A percentile compares a stretch with the other conserved stretches of the same genome.
These are phyloP conservation scores for Ranitomeya variabilis DNA, from an alignment of 2,113 vertebrate genomes.

Conservation along the genomic window DNA sequence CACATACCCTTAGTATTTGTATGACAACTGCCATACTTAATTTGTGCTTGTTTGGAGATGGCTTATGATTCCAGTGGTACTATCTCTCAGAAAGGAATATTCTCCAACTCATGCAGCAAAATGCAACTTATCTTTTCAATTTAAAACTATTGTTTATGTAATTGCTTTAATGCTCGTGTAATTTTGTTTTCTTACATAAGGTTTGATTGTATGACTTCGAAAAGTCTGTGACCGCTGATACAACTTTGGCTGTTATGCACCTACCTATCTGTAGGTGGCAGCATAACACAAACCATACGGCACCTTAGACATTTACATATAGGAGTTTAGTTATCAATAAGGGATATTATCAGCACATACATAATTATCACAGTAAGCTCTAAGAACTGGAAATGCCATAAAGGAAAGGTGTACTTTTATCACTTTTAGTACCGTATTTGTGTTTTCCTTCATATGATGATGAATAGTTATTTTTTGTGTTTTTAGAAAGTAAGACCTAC, in stretches of 20 bases:
- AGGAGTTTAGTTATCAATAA: background rate
- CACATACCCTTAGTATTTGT: too few relatives aligned
- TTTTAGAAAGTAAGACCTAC: background rate
- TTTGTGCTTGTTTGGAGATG: background rate
- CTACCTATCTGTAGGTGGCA: slow-evolving; percentile 51
- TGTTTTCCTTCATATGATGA: slow-evolving; percentile 2
- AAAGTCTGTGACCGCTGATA: background rate
- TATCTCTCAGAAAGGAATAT: too few relatives aligned
- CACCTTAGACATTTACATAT: background rate
- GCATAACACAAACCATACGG: slow-evolving; percentile 25
- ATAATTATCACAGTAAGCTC: background rate
- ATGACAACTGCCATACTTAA: too few relatives aligned
- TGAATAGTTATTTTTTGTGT: background rate
- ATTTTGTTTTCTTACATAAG: background rate
- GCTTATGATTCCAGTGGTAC: background rate
- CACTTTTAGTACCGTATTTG: background rate
- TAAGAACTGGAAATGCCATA: background rate
- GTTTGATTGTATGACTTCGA: background rate
- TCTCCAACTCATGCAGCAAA: too few relatives aligned
- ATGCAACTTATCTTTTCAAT: too few relatives aligned
- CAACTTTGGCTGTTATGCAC: background rate
- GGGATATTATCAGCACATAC: background rate
- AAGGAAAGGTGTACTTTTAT: background rate
- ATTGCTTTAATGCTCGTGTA: background rate
- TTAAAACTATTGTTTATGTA: background rate